Conservation (phyloP, 2,113 vertebrate genomes). For the Rhadina sibilatrix region DNA sequence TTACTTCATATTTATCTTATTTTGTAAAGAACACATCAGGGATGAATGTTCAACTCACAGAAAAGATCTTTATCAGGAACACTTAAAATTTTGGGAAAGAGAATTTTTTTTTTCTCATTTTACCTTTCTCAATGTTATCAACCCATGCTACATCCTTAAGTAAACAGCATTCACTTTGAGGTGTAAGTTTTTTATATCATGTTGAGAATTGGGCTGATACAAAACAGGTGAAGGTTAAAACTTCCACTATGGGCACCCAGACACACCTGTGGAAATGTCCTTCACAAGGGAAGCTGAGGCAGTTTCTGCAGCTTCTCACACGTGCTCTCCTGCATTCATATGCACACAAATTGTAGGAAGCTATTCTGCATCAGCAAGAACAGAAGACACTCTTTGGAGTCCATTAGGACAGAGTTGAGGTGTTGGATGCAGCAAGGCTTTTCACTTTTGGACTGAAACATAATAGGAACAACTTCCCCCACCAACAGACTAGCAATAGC, state of each 20-base stretch:
- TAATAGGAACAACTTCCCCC: background rate
- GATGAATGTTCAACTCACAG: background rate
- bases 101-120: background rate
- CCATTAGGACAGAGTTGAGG: background rate
- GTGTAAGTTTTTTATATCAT: background rate
- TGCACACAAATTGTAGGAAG: background rate
- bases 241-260: background rate
- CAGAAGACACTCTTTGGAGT: background rate
- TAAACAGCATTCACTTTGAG: background rate
- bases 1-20: background rate
- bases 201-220: background rate
- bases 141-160: background rate
- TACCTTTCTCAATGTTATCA: background rate
- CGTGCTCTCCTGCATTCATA: background rate
- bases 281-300: background rate
- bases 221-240: background rate
- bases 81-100: background rate
- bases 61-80: background rate
- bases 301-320: background rate
- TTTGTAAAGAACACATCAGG: background rate
- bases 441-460: background rate
- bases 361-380: background rate
- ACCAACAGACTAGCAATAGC: background rate
- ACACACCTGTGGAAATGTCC: background rate
- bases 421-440: background rate